phyloP scores from a whole-genome alignment of 2,113 vertebrate species.

The Callospermophilus lateralis region DNA sequence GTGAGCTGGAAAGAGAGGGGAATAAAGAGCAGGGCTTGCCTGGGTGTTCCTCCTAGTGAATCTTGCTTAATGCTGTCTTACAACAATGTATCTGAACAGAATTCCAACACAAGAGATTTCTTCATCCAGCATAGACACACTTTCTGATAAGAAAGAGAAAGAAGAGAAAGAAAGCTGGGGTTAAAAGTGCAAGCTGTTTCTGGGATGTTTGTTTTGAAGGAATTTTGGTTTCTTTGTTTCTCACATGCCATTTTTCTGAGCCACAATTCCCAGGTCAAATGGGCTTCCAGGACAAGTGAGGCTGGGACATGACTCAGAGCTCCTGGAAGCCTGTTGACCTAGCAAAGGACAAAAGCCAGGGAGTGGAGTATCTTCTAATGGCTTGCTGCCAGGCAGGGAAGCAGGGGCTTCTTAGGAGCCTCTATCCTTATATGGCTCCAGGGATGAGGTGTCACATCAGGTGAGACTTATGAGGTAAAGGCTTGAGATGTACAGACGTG shows the following conservation, averaged over 20 bases:
- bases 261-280: not conserved
- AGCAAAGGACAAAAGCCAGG: not conserved
- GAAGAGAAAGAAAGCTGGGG: constrained; percentile 49
- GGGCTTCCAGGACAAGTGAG: not conserved
- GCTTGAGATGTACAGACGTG: not conserved
- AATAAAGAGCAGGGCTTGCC: constrained; percentile 52
- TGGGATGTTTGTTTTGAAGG: constrained; percentile 50
- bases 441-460: not conserved
- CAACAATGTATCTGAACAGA: not conserved
- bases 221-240: constrained; percentile 35
- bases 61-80: not conserved
- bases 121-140: not conserved
- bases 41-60: constrained; percentile 50
- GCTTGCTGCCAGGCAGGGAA: not conserved
- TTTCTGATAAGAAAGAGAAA: not conserved
- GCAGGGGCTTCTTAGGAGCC: too few relatives aligned
- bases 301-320: not conserved
- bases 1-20: constrained; percentile 63
- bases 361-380: not conserved
- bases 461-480: not conserved
- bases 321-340: not conserved
- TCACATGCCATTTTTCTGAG: constrained; percentile 42
- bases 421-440: not conserved
- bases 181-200: constrained; percentile 69
- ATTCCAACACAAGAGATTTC: not conserved